Conservation (phyloP, 2,113 vertebrate genomes). For the Arizona elegans region DNA sequence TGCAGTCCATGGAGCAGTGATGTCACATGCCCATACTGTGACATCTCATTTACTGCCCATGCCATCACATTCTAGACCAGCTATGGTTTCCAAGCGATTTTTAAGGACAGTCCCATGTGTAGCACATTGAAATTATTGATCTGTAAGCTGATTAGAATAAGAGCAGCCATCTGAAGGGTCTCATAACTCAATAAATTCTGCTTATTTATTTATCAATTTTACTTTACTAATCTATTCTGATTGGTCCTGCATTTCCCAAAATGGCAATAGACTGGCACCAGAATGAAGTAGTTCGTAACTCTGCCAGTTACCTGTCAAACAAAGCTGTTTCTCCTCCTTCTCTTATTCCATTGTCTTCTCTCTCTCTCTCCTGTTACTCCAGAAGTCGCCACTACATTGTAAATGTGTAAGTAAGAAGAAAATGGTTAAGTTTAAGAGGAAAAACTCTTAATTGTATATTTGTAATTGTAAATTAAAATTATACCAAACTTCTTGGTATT, state of each 20-base stretch:
- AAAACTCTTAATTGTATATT: not conserved
- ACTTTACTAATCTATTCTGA: not conserved
- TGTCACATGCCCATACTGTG: not conserved
- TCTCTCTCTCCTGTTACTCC: not conserved
- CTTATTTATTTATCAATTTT: not conserved
- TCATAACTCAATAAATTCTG: not conserved
- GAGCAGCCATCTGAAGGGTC: not conserved
- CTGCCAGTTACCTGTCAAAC: not conserved
- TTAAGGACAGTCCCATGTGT: not conserved
- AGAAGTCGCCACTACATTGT: not conserved
- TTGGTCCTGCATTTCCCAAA: not conserved
- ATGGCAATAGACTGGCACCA: not conserved
- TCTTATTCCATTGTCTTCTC: not conserved
- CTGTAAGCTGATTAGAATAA: not conserved
- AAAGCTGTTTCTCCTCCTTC: not conserved
- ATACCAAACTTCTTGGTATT: not conserved
- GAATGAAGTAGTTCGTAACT: not conserved
- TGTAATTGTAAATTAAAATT: not conserved
- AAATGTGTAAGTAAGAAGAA: not conserved
- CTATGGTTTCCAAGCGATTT: not conserved
- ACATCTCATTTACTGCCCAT: not conserved
- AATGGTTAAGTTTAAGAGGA: not conserved
- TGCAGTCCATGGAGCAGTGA: not conserved
- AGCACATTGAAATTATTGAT: not conserved
- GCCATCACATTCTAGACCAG: not conserved